Evolutionary conservation across 2,797 vertebrate species (phyloP), one percentile per base, ranked within the genome.

Genomic region (Miichthys miiuy): DNA sequence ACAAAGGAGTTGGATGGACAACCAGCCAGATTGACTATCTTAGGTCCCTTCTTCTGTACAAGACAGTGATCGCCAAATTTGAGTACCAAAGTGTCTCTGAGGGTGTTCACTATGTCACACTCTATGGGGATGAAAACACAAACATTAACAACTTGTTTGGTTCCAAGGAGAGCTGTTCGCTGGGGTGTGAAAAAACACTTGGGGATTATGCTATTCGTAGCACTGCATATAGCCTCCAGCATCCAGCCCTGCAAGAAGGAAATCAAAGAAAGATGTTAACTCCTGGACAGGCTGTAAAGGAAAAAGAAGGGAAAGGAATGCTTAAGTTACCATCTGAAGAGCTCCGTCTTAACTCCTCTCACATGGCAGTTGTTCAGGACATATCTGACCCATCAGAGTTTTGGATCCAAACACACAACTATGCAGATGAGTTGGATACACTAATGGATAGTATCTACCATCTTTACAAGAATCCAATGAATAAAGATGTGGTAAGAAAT

Each of bases 51-150:
- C 89, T 99, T 21, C 91, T 97, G 0, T 87, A 93, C 79, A 96
- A 94, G 81, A 93, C 90, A 0, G 80, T 97, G 70, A 96, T 92
- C 42, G 97, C 96, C 34, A 96, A 91, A 88, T 96, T 99, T 68
- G 95, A 96, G 72, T 95, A 96, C 67, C 97, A 96, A 68, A 97
- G 95, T 67, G 89, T 96, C 41, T 96, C 96, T 0, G 97, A 98
- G 77, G 96, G 96, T 16, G 93, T 97, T 56, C 96, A 99, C 82
- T 97, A 97, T 1, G 94, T 99, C 66, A 97, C 91, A 0, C 84
- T 99, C 1, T 97, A 96, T 34, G 96, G 95, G 16, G 95, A 97
- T 34, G 95, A 97, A 0, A 96, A 96, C 4, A 27, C 87, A 1
- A 96, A 97, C 79, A 88, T 99, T 46, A 99, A 99, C 84, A 83